Conservation (phyloP, 2,113 vertebrate species). For the Phoenicopterus ruber region DNA sequence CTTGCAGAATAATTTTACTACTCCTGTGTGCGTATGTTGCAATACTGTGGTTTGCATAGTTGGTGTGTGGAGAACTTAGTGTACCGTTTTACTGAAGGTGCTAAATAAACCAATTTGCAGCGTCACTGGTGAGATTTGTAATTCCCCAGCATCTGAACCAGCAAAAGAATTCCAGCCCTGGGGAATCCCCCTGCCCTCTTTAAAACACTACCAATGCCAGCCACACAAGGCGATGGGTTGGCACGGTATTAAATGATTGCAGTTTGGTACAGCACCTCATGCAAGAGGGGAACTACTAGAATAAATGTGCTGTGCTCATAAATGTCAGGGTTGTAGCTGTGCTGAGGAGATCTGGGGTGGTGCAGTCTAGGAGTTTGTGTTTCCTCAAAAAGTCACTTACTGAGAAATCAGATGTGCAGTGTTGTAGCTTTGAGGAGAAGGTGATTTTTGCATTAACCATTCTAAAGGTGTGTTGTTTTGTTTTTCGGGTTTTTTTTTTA, state of each 20-base stretch:
- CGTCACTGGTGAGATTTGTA: neutral
- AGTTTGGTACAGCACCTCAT: neutral
- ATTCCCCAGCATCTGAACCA: neutral
- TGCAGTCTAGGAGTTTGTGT: neutral
- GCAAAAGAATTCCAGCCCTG: neutral
- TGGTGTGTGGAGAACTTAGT: neutral
- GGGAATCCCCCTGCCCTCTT: neutral
- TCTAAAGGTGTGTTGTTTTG: neutral
- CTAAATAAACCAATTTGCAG: neutral
- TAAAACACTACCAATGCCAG: neutral
- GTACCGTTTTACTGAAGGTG: neutral
- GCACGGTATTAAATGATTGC: neutral
- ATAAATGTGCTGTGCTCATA: neutral
- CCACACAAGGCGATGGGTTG: neutral
- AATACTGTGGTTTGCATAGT: neutral
- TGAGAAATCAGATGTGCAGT: neutral
- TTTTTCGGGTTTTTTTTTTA: neutral
- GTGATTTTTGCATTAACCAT: neutral
- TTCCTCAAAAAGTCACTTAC: neutral
- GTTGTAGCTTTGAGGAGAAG: neutral
- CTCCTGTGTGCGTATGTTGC: neutral
- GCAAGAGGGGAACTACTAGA: neutral
- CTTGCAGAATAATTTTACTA: neutral
- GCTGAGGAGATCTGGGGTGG: neutral
- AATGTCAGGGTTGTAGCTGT: neutral